Percentiles rank a stretch among this genome's conserved stretches.
Evolutionary conservation across 2,888 invertebrate species (phyloP).

Genomic region (Lasioglossum pauxillum): DNA sequence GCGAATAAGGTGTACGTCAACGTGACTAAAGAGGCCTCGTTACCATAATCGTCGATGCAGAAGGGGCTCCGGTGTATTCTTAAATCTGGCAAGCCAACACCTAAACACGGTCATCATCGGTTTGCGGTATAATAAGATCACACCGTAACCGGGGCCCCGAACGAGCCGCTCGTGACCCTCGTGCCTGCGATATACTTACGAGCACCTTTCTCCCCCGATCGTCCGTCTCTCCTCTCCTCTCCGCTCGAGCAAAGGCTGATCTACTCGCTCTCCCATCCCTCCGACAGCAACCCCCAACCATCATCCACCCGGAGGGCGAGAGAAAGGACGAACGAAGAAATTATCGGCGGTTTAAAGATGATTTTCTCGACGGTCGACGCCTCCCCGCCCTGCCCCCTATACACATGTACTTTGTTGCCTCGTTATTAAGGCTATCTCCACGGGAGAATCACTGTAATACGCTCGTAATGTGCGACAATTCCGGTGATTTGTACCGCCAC

Average conservation of each 20-base stretch:
- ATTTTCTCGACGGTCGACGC: conserved; percentile 71
- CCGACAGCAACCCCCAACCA: background rate
- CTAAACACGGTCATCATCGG: conserved; percentile 83
- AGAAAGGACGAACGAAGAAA: conserved; percentile 60
- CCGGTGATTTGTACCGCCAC: conserved; percentile 62
- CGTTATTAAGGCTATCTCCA: conserved; percentile 67
- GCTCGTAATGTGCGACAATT: conserved; percentile 71
- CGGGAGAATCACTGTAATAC: conserved; percentile 67
- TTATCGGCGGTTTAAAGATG: conserved; percentile 72
- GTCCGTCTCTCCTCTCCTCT: background rate
- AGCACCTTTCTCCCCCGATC: conserved; percentile 28
- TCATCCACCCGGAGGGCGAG: background rate
- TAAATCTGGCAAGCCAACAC: conserved; percentile 82
- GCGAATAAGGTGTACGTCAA: conserved; percentile 76
- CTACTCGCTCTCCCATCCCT: background rate
- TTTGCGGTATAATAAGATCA: conserved; percentile 80
- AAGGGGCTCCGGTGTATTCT: conserved; percentile 73
- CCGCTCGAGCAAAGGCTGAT: background rate
- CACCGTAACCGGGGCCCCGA: conserved; percentile 66
- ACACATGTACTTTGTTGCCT: conserved; percentile 69
- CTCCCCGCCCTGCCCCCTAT: conserved; percentile 54
- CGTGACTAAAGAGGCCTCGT: conserved; percentile 82
- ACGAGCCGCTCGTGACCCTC: conserved; percentile 71
- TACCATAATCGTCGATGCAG: conserved; percentile 79
- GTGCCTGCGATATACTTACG: conserved; percentile 66